Percentiles rank a stretch among this genome's conserved stretches.
These are phyloP conservation scores for Eidolon dupreanum DNA, from an alignment of 2,797 vertebrate genomes.

Conservation along the genomic window DNA sequence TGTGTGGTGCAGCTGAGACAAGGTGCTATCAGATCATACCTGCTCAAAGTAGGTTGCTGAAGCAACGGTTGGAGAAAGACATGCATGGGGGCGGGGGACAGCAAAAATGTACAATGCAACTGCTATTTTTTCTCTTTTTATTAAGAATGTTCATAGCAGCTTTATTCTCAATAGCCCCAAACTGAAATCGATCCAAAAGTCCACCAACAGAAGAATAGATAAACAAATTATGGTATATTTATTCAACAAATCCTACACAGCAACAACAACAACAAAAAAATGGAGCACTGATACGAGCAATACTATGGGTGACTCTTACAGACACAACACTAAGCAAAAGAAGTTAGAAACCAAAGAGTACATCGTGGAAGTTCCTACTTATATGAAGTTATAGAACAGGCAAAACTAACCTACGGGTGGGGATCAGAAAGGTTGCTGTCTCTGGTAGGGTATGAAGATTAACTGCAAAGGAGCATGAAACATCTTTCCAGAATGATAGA, in stretches of 20 bases:
- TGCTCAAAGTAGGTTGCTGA: not conserved
- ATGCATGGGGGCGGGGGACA: not conserved
- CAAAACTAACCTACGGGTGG: not conserved
- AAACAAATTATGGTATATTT: not conserved
- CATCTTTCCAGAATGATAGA: not conserved
- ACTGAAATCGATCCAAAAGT: not conserved
- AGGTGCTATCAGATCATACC: not conserved
- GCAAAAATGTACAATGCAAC: not conserved
- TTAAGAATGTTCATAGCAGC: not conserved
- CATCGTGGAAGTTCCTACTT: not conserved
- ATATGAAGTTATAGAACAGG: not conserved
- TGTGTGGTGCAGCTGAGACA: not conserved
- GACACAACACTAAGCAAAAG: not conserved
- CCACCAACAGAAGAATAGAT: not conserved
- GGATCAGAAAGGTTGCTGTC: not conserved
- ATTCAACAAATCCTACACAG: not conserved
- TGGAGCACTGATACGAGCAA: not conserved
- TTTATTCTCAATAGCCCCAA: not conserved
- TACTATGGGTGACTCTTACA: not conserved
- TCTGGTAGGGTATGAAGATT: not conserved
- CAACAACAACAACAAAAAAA: not conserved
- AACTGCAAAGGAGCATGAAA: not conserved
- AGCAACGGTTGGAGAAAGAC: not conserved
- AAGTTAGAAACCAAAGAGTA: not conserved
- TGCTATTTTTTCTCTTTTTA: not conserved